Conservation (phyloP, 2,888 invertebrate genomes). For the Pseudeuparius sepicola region DNA sequence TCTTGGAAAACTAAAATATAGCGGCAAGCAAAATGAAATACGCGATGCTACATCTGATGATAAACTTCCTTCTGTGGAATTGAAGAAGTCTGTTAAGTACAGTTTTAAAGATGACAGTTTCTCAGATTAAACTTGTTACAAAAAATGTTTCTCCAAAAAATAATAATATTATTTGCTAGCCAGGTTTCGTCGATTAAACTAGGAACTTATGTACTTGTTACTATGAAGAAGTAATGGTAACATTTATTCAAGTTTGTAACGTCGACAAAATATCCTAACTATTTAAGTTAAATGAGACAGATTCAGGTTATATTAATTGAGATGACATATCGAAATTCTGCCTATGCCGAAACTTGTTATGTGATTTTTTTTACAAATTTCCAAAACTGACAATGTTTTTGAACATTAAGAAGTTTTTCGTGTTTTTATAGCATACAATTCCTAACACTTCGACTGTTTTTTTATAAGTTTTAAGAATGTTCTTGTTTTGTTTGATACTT, state of each 20-base stretch:
- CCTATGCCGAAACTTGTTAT: slow-evolving; percentile 1
- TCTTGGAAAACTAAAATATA: background rate
- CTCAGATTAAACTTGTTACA: background rate
- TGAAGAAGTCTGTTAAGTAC: slow-evolving; percentile 1
- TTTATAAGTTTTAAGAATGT: no score
- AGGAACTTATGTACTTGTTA: slow-evolving; percentile 1
- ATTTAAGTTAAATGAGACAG: slow-evolving; percentile 1
- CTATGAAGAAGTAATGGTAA: background rate
- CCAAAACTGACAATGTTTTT: no score
- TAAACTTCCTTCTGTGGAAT: background rate
- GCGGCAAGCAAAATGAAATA: slow-evolving; percentile 3
- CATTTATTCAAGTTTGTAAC: background rate
- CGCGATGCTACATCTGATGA: background rate
- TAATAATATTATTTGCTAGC: no score
- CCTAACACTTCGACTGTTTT: no score
- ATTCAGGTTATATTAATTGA: background rate
- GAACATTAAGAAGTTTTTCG: no score
- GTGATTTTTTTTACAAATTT: no score
- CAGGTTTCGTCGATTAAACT: slow-evolving; percentile 1
- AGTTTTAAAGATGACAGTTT: slow-evolving; percentile 2
- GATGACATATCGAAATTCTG: slow-evolving; percentile 2
- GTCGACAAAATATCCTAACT: slow-evolving; percentile 1
- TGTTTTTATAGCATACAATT: no score
- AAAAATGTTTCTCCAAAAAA: no score
- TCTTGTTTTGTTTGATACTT: no score